Base-by-base conservation (phyloP, 2,888 invertebrate species). In the Antheraea yamamai region DNA sequence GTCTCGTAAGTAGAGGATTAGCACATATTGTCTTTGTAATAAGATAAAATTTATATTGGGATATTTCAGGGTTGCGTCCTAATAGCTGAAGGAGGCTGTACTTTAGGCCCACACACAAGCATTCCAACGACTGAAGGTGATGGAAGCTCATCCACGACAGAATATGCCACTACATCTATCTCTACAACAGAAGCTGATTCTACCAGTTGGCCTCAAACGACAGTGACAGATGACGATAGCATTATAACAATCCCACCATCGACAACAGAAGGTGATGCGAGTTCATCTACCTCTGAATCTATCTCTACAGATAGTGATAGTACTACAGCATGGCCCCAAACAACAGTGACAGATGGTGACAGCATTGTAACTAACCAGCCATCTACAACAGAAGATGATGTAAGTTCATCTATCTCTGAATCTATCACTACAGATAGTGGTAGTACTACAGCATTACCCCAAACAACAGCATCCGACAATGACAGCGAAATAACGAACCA, bases 51-150 rank as follows among this genome's bases (percentile, higher is more conserved):
- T 12, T 47, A 2, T 12, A 47, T 12, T 12, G 4, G 1, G 8
- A 10, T 72, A 39, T 72, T 79, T 78, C 80, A 82, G 82, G 73
- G 35, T 20, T 83, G 83, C 39, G 77, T 79, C 0, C 70, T 30
- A 55, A 81, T 82, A 66, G 75, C 78, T 0, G 81, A 83, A 77
- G 84, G 83, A 14, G 84, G 84, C 8, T 84, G 84, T 61, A 81
- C 84, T 4, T 75, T 77, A 14, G 75, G 77, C 0, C 52, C 73
- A 26, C 75, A 47, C 20, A 35, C 70, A 70, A 70, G 39, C n/a
- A 1, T 39, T 39, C n/a, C 70, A 70, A 39, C 39, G 39, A 70
- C 70, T 20, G 70, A 70, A 39, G 70, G 14, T 10, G 70, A 18
- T 14, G 70, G 3, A 20, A 35, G n/a, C 70, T 39, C 70, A 30